Base-by-base conservation (phyloP, 2,797 vertebrate genomes). In the Gymnocypris eckloni region DNA sequence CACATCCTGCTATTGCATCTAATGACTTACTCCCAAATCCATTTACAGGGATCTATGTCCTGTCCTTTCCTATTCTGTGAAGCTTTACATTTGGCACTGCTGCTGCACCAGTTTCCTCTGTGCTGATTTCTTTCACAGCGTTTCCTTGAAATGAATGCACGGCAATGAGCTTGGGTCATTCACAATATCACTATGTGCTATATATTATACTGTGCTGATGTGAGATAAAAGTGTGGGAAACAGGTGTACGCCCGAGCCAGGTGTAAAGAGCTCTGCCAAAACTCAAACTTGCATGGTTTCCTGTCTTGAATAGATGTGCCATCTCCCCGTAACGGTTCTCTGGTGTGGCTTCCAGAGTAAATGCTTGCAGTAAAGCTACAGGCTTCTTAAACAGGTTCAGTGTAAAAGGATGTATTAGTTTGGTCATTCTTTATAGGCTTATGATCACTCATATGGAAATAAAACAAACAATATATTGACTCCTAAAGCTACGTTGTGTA, bases 1-100 rank as follows among this genome's bases (percentile, higher is more conserved):
- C 52, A 79, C 77, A 89, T 89, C 85, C 89, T 79, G 88, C 84
- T 83, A 70, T 79, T 83, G 13, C 78, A 72, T 86, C 61, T 83
- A 52, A 64, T 82, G 82, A 59, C 15, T 66, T 52, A 43, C 39
- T 67, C n/a, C 67, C 86, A 87, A 87, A 88, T 72, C 82, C 80
- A 83, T 85, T 83, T 73, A 83, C 72, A 75, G 22, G 50, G 39
- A 18, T 80, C 52, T 73, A 72, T 50, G 48, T 88, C 78, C 82
- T 86, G 86, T 64, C 18, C 56, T 59, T 15, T 37, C n/a, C 18
- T 84, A 22, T 86, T 48, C 69, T 59, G 22, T 54, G 73, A 78
- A 80, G 39, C 37, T 54, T 80, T 41, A 70, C 50, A 75, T 64
- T 71, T 28, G 43, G 48, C 56, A 73, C 69, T 33, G 70, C 56